A percentile compares a stretch with the other conserved stretches of the same genome.
phyloP scores from a whole-genome alignment of 2,888 invertebrate genomes.

The Choristoneura rosaceana region DNA sequence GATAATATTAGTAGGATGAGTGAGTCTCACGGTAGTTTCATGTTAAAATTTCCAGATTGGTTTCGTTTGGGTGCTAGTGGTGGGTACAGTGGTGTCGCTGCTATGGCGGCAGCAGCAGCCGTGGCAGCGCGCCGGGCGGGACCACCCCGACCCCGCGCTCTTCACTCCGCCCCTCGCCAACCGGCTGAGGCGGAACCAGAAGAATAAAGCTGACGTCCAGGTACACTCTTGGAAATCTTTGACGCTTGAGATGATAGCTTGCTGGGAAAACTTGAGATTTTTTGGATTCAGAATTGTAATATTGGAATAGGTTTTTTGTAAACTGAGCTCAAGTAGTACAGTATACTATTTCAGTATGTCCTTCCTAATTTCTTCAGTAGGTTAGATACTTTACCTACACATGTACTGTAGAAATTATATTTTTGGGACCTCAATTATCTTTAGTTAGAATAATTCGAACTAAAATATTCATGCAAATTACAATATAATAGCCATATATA shows the following conservation, averaged over 20 bases:
- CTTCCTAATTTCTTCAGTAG: no score
- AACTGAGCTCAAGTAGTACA: neutral
- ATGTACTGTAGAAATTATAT: no score
- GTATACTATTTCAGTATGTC: neutral
- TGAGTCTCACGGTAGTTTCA: no score
- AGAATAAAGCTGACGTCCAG: constrained; percentile 60
- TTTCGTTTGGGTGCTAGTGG: constrained; percentile 71
- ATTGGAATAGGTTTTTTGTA: neutral
- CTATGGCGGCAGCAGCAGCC: constrained; percentile 71
- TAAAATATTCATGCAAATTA: no score
- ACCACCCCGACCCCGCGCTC: constrained; percentile 71
- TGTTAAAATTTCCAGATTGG: constrained; percentile 63
- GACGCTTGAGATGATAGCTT: no score
- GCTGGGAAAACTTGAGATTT: neutral
- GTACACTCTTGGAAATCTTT: constrained; percentile 49
- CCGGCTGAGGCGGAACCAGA: constrained; percentile 53
- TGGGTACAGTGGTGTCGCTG: constrained; percentile 68
- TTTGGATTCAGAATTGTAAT: no score
- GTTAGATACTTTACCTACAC: no score
- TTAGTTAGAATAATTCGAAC: no score
- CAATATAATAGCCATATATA: no score
- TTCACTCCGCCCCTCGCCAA: constrained; percentile 75
- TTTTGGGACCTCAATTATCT: no score
- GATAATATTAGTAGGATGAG: no score
- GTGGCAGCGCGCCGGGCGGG: constrained; percentile 65